Percentiles rank a stretch among this genome's conserved stretches.
Conservation (phyloP, 2,113 vertebrate genomes). For the Oryzias melastigma region DNA sequence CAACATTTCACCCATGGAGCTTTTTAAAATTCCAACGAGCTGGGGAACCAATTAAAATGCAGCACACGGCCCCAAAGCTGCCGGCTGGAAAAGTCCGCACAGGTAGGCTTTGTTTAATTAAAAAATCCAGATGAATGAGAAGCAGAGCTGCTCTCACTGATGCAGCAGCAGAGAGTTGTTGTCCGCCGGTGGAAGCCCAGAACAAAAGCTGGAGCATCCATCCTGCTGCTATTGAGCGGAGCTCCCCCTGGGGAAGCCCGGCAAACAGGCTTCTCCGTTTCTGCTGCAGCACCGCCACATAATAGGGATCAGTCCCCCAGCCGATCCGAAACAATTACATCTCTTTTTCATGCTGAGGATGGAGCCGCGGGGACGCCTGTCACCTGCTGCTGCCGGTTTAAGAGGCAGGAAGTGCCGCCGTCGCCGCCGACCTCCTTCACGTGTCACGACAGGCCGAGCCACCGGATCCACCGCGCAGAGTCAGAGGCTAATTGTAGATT, state of each 20-base stretch:
- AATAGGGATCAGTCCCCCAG: conserved; percentile 55
- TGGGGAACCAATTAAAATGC: conserved; percentile 44
- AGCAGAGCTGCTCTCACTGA: conserved; percentile 25
- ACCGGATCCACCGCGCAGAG: conserved; percentile 27
- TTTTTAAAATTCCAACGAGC: conserved; percentile 15
- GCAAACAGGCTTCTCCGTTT: conserved; percentile 50
- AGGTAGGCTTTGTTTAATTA: conserved; percentile 37
- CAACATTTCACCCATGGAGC: conserved; percentile 5
- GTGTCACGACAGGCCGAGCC: conserved; percentile 16
- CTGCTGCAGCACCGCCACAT: conserved; percentile 46
- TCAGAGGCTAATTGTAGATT: conserved; percentile 63
- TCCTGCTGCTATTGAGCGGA: conserved; percentile 50
- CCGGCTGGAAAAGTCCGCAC: conserved; percentile 19
- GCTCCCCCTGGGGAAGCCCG: conserved; percentile 55
- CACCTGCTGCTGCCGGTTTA: conserved; percentile 32
- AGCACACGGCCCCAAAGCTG: not conserved
- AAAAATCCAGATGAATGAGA: not conserved
- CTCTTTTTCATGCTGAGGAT: conserved; percentile 51
- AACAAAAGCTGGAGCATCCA: conserved; percentile 69
- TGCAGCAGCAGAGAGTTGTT: conserved; percentile 32
- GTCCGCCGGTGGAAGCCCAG: conserved; percentile 55
- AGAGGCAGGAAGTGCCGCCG: conserved; percentile 6
- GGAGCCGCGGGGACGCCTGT: conserved; percentile 29
- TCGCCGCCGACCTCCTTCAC: conserved; percentile 48
- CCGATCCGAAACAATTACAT: conserved; percentile 63